Base-by-base conservation (phyloP, 2,797 vertebrate species). In the Brachymystax lenok region DNA sequence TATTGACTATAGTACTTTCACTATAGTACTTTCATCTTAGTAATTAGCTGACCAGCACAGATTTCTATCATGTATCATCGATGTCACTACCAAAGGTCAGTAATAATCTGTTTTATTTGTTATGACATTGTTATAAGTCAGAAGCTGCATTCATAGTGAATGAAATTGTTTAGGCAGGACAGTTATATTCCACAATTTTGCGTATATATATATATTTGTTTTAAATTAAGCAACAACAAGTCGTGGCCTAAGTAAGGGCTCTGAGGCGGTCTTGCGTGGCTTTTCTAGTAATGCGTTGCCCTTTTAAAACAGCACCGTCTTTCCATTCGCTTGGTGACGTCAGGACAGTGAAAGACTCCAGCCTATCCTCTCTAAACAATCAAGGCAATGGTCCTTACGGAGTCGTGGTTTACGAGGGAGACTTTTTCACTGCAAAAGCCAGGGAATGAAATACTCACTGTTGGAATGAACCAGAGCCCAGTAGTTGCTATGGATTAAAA, bases 281-380 rank as follows among this genome's bases (percentile, higher is more conserved):
- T 6, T 63, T 63, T 68, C 14, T 35, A 33, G 66, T 35, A 10
- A 27, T 68, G 80, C 85, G 82, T 93, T 91, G 92, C 92, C 94
- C 92, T 93, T 96, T 96, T 96, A 96, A 96, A 93, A 92, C 79
- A 90, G 81, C 63, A 70, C 77, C 89, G 88, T 76, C 88, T 92
- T 93, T 87, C 90, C 88, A 89, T 92, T 91, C 87, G 93, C 88
- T 76, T 72, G 6, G 85, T 95, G 95, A 96, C 95, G 95, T 96
- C 94, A 95, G 85, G 80, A 76, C 91, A 78, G 90, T 64, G 88
- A 68, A 87, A 91, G 82, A 80, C 89, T 92, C 84, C 84, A 90
- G 91, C 93, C 93, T 85, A 88, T 91, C 88, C 74, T 84, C 76
- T 82, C 73, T 12, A 8, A 75, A 80, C 88, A 56, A 81, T 71